A percentile compares a stretch with the other conserved stretches of the same genome.
Evolutionary conservation across 2,113 vertebrate species (phyloP).

Genomic region (Clarias magur): DNA sequence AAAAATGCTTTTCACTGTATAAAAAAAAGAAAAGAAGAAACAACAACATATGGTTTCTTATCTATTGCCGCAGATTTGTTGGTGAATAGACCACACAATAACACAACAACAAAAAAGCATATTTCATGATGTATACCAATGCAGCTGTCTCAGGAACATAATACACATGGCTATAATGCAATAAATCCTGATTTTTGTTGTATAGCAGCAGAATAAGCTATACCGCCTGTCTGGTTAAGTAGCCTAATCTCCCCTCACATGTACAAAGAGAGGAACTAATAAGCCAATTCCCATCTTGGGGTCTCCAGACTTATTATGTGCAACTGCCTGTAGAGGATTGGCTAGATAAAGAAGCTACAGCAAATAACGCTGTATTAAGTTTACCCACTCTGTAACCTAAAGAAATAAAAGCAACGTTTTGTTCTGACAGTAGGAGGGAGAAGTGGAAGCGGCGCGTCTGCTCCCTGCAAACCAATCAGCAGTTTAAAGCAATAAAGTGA

Average conservation of each 20-base stretch:
- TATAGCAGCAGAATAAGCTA: constrained; percentile 30
- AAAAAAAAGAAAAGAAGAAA: background rate
- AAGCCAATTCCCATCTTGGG: constrained; percentile 38
- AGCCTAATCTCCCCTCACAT: constrained; percentile 47
- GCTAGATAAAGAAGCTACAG: constrained; percentile 40
- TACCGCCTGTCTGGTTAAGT: constrained; percentile 47
- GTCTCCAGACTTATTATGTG: constrained; percentile 52
- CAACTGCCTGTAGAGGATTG: constrained; percentile 30
- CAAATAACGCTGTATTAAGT: constrained; percentile 45
- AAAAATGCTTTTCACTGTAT: background rate
- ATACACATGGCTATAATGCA: constrained; percentile 36
- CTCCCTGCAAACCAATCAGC: constrained; percentile 41
- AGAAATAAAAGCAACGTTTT: constrained; percentile 32
- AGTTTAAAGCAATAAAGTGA: constrained; percentile 48
- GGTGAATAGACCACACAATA: constrained; percentile 22
- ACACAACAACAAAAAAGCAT: background rate
- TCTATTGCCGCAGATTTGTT: constrained; percentile 26
- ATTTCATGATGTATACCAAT: constrained; percentile 29
- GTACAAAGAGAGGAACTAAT: constrained; percentile 51
- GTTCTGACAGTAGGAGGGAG: constrained; percentile 6
- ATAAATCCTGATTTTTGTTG: constrained; percentile 54
- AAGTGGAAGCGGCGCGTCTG: constrained; percentile 8
- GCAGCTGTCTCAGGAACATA: constrained; percentile 28
- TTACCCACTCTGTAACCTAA: constrained; percentile 17
- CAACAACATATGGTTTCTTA: constrained; percentile 9